phyloP scores from a whole-genome alignment of 2,888 invertebrate genomes.

The Ischnus inquisitorius region DNA sequence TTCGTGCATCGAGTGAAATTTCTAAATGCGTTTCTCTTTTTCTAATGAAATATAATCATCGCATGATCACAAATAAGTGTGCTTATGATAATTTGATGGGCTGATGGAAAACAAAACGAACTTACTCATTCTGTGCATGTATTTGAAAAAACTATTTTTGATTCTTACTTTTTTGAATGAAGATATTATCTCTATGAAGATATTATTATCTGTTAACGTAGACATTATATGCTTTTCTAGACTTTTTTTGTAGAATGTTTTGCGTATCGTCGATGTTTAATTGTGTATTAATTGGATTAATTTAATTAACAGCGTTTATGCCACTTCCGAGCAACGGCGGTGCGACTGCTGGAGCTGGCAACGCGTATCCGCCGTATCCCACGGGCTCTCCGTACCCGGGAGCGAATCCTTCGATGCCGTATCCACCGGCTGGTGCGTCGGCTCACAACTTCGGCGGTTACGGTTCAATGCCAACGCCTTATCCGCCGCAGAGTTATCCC shows the following conservation, averaged over 20 bases:
- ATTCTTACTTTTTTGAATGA: no score
- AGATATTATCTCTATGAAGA: no score
- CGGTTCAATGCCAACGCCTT: conserved; percentile 76
- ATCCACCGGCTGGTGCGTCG: conserved; percentile 79
- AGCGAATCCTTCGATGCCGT: conserved; percentile 76
- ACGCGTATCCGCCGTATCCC: conserved; percentile 76
- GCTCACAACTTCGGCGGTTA: conserved; percentile 82
- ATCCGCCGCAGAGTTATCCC: conserved; percentile 83
- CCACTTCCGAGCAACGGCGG: conserved; percentile 80
- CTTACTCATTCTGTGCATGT: no score
- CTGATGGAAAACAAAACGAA: no score
- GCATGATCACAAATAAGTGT: no score
- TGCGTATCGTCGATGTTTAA: neutral
- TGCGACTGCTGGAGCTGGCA: conserved; percentile 56
- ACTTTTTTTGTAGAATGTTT: no score
- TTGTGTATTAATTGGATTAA: neutral
- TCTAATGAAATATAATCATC: no score
- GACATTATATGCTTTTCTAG: no score
- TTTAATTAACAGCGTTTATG: conserved; percentile 83
- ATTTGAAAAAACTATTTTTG: no score
- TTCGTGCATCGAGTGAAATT: neutral
- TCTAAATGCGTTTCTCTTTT: no score
- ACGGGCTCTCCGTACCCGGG: conserved; percentile 73
- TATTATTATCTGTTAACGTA: no score
- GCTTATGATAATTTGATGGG: no score